A percentile compares a stretch with the other conserved stretches of the same genome.
These are phyloP conservation scores for Dione juno DNA, from an alignment of 2,888 invertebrate species.

Conservation along the genomic window DNA sequence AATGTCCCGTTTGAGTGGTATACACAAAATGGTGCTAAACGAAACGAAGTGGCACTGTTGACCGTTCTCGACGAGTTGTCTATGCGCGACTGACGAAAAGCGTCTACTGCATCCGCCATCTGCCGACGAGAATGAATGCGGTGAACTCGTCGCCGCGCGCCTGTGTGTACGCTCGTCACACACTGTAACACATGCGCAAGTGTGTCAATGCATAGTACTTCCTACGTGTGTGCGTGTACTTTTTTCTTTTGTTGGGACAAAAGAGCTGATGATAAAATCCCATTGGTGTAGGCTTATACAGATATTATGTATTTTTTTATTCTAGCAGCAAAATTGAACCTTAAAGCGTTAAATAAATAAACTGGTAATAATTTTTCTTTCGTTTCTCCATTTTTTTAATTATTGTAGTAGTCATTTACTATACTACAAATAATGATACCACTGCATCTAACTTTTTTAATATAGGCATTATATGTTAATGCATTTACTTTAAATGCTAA, in stretches of 20 bases:
- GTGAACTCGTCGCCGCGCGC: constrained; percentile 66
- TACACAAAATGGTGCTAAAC: constrained; percentile 81
- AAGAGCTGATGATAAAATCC: constrained; percentile 63
- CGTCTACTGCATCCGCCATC: constrained; percentile 83
- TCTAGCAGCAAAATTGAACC: constrained; percentile 48
- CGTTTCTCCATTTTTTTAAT: background rate
- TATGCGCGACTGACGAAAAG: constrained; percentile 82
- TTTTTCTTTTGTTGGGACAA: constrained; percentile 76
- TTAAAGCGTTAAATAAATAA: constrained; percentile 46
- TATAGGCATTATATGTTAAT: no score
- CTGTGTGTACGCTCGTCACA: constrained; percentile 60
- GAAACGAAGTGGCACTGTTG: constrained; percentile 66
- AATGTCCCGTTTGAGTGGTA: constrained; percentile 77
- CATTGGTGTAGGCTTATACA: constrained; percentile 55
- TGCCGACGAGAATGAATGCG: constrained; percentile 83
- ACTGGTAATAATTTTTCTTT: background rate
- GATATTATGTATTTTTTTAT: constrained; percentile 39
- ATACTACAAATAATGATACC: background rate
- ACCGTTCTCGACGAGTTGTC: constrained; percentile 74
- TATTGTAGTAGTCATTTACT: background rate
- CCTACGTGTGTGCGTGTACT: constrained; percentile 66
- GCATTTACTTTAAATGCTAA: background rate
- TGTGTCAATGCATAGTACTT: background rate
- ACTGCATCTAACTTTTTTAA: background rate
- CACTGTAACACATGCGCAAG: background rate